These are phyloP conservation scores for Dasypus novemcinctus DNA, from an alignment of 2,113 vertebrate genomes.

Conservation along the genomic window DNA sequence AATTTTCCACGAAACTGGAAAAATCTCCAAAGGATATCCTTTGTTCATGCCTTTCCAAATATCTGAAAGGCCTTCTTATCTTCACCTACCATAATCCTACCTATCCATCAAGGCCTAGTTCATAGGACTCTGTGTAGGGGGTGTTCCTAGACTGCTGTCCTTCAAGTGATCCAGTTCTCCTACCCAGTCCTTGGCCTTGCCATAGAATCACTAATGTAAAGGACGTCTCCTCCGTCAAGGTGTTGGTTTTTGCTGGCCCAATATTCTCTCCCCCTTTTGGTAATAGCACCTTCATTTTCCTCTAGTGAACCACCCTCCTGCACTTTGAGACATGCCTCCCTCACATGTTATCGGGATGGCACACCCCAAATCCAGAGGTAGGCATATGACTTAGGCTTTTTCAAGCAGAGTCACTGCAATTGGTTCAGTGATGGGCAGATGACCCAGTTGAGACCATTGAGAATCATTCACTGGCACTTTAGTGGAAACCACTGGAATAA, in stretches of 20 bases:
- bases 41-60: neutral
- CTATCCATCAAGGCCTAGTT: neutral
- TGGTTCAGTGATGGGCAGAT: neutral
- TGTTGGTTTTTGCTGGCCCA: neutral
- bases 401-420: neutral
- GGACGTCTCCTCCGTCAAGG: neutral
- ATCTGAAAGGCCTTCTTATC: neutral
- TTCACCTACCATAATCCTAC: neutral
- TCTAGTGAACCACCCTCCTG: neutral
- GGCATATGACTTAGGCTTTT: neutral
- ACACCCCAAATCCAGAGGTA: neutral
- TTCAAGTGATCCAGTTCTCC: neutral
- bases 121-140: neutral
- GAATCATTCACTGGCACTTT: neutral
- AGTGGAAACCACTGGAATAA: neutral
- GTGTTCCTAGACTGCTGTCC: neutral
- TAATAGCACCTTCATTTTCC: neutral
- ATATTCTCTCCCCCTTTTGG: neutral
- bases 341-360: neutral
- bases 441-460: neutral
- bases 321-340: neutral
- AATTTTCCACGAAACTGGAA: neutral
- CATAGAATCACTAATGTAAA: neutral
- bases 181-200: neutral
- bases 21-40: neutral